Base-by-base conservation (phyloP, 2,797 vertebrate species). In the Myripristis murdjan region DNA sequence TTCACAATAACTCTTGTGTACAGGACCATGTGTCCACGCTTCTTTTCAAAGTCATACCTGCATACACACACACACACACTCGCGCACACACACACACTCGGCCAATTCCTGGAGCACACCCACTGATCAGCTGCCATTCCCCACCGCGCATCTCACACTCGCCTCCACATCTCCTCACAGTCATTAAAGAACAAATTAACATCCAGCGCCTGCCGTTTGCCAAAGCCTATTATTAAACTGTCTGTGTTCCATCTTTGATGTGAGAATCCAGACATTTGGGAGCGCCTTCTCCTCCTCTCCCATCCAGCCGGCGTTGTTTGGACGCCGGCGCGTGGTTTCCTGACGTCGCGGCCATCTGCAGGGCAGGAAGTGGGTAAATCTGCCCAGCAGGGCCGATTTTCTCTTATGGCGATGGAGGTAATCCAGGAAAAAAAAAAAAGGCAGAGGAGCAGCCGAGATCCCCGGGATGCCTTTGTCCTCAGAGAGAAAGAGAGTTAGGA, bases 221-320 rank as follows among this genome's bases (percentile, higher is more conserved):
- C 82, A 87, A 62, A 86, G 59, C 79, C 77, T 85, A 66, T 88
- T 89, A 85, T 90, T 83, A 77, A 78, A 77, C 81, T 83, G 84
- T 84, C 82, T 82, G 81, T 22, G 64, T 55, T 58, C 57, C 67
- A 68, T 86, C 79, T 81, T 75, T 81, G 68, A 84, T 81, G 75
- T 65, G 54, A 82, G 78, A 64, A 68, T 73, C 57, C 75, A 90
- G 80, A 85, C 78, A 2, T 65, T 77, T 62, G 64, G 49, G 54
- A 73, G 67, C 46, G 24, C 37, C 22, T 57, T 69, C 46, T 59
- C 37, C 26, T 31, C 72, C 59, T 53, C 35, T 35, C 4, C 60
- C 65, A 57, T 73, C 69, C 73, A 74, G 55, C 69, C 22, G 8
- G 39, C 41, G 57, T 33, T 80, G 73, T 85, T 81, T 31, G 64